Evolutionary conservation across 2,888 invertebrate genomes (phyloP), one percentile per base, ranked within the genome.

Genomic region (Lycia hirtaria): DNA sequence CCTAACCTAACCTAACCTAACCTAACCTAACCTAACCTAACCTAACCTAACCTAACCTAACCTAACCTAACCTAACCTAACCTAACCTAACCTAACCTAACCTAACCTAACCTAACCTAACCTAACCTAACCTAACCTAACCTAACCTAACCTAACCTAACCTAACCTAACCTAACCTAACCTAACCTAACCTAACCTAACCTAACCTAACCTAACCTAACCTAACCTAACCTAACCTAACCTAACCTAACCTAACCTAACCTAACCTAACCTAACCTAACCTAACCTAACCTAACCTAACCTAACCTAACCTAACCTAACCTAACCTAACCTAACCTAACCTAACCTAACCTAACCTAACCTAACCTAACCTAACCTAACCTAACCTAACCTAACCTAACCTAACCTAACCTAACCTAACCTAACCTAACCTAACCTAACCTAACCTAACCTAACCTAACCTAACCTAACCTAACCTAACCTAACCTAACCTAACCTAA

Each of bases 271-370:
- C 26, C 26, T 41, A 41, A 41, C 24, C 26, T 38, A 41, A 24
- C 24, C 38, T 38, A 38, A 38, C 38, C 38, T 38, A 38, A 38
- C 38, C 37, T 37, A 37, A 37, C 37, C 37, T 37, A 37, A 37
- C 37, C 37, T 38, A 38, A 38, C 38, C 38, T 38, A n/a, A 56
- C 54, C n/a, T n/a, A 38, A 38, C 38, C 38, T 38, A 38, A 38
- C 38, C 38, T 33, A 51, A 43, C 51, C 30, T 30, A 37, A 38
- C 40, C 38, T 38, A 38, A 38, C 51, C 51, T 43, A 51, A 51
- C 53, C 59, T 59, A 41, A 24, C 24, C 35, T 38, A 38, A 38
- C 38, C 38, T 38, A 38, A 38, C 38, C 38, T 38, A 38, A 28
- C 28, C n/a, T 6, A 4, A 22, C 22, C 22, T 22, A 22, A 22